Conservation (phyloP, 2,113 vertebrate species). For the Ardeotis arabs region DNA sequence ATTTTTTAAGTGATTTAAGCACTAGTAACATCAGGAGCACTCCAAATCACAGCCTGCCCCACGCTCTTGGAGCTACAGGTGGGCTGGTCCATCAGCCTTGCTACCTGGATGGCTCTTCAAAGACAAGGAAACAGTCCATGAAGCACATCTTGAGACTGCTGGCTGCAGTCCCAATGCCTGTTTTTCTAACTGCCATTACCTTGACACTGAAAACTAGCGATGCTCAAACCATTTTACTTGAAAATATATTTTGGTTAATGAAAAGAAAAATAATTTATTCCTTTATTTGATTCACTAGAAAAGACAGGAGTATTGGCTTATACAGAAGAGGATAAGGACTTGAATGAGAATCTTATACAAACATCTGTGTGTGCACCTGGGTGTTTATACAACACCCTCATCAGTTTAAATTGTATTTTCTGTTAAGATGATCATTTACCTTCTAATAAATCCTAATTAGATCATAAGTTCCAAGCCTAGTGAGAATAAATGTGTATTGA, state of each 20-base stretch:
- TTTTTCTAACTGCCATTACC: background rate
- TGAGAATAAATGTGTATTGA: slow-evolving; percentile 24
- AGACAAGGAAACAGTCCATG: background rate
- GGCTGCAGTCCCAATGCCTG: background rate
- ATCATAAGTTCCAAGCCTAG: background rate
- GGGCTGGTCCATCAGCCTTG: background rate
- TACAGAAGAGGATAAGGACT: background rate
- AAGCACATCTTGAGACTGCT: background rate
- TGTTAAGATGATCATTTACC: background rate
- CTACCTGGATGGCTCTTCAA: background rate
- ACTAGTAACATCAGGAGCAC: background rate
- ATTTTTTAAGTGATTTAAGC: background rate
- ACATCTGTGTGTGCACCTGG: background rate
- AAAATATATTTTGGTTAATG: background rate
- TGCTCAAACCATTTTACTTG: background rate
- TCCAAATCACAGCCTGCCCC: background rate
- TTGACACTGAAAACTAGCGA: background rate
- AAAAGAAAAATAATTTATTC: background rate
- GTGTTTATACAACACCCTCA: background rate
- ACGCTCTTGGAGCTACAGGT: background rate
- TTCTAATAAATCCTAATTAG: slow-evolving; percentile 43
- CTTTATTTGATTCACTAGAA: background rate
- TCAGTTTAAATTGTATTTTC: background rate
- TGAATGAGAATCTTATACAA: background rate
- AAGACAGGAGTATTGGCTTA: background rate